Evolutionary conservation across 2,797 vertebrate species (phyloP).

Genomic region (Pseudochirops cupreus): DNA sequence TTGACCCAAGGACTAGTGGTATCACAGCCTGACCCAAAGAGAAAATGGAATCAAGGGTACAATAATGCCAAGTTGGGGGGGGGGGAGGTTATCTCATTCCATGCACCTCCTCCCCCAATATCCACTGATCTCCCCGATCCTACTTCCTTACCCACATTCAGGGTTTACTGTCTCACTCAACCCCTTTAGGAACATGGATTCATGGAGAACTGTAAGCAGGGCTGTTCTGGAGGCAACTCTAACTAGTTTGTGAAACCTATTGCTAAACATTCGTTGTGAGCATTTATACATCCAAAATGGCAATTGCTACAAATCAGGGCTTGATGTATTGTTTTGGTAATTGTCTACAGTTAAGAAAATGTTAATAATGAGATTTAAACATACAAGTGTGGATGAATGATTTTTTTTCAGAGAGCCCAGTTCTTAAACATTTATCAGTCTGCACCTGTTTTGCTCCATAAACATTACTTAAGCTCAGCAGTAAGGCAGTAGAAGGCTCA

Average conservation of each 20-base stretch:
- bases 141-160: not conserved
- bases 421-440: not conserved
- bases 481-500: not conserved
- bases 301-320: not conserved
- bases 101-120: not conserved
- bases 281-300: not conserved
- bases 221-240: not conserved
- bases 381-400: not conserved
- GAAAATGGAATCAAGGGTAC: not conserved
- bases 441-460: not conserved
- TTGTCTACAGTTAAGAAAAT: not conserved
- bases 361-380: not conserved
- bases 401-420: not conserved
- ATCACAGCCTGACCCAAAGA: not conserved
- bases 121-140: not conserved
- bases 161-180: not conserved
- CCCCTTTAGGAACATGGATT: not conserved
- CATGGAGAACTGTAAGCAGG: not conserved
- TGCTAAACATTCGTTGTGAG: not conserved
- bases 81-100: not conserved
- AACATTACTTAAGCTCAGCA: not conserved
- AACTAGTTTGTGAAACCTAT: not conserved
- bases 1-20: not conserved
- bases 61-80: not conserved
- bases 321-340: not conserved